A percentile compares a stretch with the other conserved stretches of the same genome.
phyloP scores from a whole-genome alignment of 1,140 invertebrate genomes.

The Harpegnathos saltator region DNA sequence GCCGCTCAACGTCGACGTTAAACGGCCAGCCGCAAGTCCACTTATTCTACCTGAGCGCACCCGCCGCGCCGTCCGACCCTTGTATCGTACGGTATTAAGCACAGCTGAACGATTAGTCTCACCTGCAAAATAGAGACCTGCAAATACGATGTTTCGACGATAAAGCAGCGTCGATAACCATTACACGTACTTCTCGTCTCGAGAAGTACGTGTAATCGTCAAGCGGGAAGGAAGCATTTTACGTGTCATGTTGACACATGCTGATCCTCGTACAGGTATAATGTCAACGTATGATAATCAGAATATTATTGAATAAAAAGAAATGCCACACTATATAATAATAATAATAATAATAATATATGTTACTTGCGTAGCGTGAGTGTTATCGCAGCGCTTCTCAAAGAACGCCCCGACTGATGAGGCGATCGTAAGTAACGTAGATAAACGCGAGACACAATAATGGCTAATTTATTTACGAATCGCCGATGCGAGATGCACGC shows the following conservation, averaged over 20 bases:
- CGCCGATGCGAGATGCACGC: slow-evolving; percentile 60
- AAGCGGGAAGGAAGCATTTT: too few relatives aligned
- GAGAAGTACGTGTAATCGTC: too few relatives aligned
- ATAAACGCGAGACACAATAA: slow-evolving; percentile 81
- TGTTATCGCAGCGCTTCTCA: slow-evolving; percentile 50
- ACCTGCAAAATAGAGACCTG: slow-evolving; percentile 61
- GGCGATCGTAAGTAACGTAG: slow-evolving; percentile 81
- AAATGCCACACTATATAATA: not conserved
- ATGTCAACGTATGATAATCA: too few relatives aligned
- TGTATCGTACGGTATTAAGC: slow-evolving; percentile 73
- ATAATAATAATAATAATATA: not conserved
- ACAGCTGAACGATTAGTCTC: slow-evolving; percentile 63
- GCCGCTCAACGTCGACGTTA: slow-evolving; percentile 46
- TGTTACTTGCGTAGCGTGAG: too few relatives aligned
- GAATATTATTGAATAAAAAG: too few relatives aligned
- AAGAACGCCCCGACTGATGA: slow-evolving; percentile 78
- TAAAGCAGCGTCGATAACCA: not conserved
- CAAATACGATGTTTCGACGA: not conserved
- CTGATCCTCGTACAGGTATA: too few relatives aligned
- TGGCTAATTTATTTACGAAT: slow-evolving; percentile 85
- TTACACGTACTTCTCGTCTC: too few relatives aligned
- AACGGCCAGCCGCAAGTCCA: slow-evolving; percentile 71
- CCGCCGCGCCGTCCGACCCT: slow-evolving; percentile 65
- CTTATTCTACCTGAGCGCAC: slow-evolving; percentile 81
- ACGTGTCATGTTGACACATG: too few relatives aligned